A percentile compares a stretch with the other conserved stretches of the same genome.
phyloP scores from a whole-genome alignment of 2,888 invertebrate species.

The Agrochola macilenta region DNA sequence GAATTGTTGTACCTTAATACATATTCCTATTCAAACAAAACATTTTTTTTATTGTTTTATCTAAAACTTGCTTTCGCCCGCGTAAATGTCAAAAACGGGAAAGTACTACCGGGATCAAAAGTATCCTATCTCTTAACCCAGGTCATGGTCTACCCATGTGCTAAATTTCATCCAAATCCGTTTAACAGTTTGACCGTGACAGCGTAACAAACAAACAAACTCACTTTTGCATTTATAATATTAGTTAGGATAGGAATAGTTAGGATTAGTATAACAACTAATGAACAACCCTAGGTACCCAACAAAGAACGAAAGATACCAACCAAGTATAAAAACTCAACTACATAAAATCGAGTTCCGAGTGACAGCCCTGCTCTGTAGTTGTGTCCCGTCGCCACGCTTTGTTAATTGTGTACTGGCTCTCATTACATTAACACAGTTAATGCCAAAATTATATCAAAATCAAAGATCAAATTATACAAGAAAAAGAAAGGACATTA shows the following conservation, averaged over 20 bases:
- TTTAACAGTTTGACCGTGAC: too few relatives aligned
- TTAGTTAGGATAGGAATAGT: too few relatives aligned
- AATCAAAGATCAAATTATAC: background rate
- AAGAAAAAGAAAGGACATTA: background rate
- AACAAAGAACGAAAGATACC: background rate
- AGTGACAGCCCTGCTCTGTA: slow-evolving; percentile 59
- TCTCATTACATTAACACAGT: slow-evolving; percentile 73
- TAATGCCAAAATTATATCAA: slow-evolving; percentile 69
- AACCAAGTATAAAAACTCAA: background rate
- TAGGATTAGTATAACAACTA: background rate
- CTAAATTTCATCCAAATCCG: too few relatives aligned
- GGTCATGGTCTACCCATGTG: too few relatives aligned
- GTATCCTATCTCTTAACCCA: too few relatives aligned
- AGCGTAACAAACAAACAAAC: too few relatives aligned
- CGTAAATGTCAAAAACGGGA: too few relatives aligned
- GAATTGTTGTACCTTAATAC: too few relatives aligned
- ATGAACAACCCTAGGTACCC: background rate
- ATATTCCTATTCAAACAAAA: background rate
- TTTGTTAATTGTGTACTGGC: slow-evolving; percentile 71
- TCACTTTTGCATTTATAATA: too few relatives aligned
- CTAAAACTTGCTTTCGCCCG: background rate
- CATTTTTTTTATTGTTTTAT: background rate
- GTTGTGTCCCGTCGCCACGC: slow-evolving; percentile 60
- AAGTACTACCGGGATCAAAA: too few relatives aligned
- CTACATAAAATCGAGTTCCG: background rate